Evolutionary conservation across 2,888 invertebrate species (phyloP).

Genomic region (Meiosimyza decipiens): DNA sequence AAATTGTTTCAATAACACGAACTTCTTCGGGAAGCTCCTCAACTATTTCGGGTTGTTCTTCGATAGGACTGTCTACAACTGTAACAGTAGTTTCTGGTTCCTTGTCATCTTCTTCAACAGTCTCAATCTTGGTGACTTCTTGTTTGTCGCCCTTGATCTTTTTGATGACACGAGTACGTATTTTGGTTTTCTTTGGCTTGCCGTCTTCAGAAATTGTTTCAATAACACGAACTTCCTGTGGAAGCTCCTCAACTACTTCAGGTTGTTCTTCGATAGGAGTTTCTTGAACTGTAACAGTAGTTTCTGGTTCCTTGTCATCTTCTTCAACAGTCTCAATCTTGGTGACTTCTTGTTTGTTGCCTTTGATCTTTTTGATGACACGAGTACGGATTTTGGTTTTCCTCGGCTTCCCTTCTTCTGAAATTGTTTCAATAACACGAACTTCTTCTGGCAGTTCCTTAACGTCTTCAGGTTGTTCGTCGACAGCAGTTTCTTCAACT

Average conservation of each 20-base stretch:
- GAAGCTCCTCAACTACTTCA: conserved; percentile 47
- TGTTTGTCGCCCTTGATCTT: conserved; percentile 38
- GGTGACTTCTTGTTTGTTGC: conserved; percentile 42
- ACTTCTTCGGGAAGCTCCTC: conserved; percentile 4
- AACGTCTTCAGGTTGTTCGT: conserved; percentile 43
- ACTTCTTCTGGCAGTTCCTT: conserved; percentile 62
- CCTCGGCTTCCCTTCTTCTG: conserved; percentile 60
- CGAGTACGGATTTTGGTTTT: conserved; percentile 56
- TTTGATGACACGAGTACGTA: conserved; percentile 38
- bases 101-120: conserved; percentile 32
- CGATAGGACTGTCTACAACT: conserved; percentile 51
- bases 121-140: conserved; percentile 37
- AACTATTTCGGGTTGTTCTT: conserved; percentile 43
- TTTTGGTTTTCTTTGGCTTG: conserved; percentile 33
- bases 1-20: conserved; percentile 62
- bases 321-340: conserved; percentile 35
- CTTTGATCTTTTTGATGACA: conserved; percentile 42
- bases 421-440: conserved; percentile 62
- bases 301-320: conserved; percentile 43
- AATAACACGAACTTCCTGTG: conserved; percentile 38
- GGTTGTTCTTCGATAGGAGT: conserved; percentile 46
- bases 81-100: conserved; percentile 38
- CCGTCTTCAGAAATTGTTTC: conserved; percentile 37
- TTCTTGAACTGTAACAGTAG: conserved; percentile 50
- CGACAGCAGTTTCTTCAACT: conserved; percentile 53